A percentile compares a stretch with the other conserved stretches of the same genome.
Conservation (phyloP, 1,140 invertebrate species). For the Cydia amplana region DNA sequence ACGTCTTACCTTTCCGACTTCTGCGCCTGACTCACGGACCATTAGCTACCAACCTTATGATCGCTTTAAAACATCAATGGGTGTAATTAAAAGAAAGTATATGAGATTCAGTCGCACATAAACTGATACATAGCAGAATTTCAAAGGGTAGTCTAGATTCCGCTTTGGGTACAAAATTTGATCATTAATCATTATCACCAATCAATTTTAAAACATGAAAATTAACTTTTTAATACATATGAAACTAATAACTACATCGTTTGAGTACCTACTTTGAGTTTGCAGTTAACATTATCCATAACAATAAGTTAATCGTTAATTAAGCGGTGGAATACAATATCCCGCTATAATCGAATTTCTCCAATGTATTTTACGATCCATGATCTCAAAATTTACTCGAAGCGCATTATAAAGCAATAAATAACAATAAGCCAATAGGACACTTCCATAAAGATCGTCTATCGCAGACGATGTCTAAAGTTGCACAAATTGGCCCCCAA, state of each 20-base stretch:
- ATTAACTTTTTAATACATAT: no score
- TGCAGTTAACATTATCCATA: background rate
- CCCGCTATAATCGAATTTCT: background rate
- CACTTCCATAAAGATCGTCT: slow-evolving; percentile 25
- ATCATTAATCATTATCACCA: no score
- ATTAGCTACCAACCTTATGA: background rate
- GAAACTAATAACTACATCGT: no score
- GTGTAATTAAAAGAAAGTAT: background rate
- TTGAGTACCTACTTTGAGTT: background rate
- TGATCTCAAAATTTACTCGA: slow-evolving; percentile 25
- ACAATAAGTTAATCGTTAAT: background rate
- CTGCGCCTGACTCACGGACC: slow-evolving; percentile 7
- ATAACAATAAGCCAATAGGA: slow-evolving; percentile 30
- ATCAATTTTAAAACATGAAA: no score
- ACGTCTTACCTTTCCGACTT: background rate
- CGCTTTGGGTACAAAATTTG: no score
- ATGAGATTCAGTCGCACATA: background rate
- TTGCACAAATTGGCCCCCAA: slow-evolving; percentile 18
- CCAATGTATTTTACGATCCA: slow-evolving; percentile 24
- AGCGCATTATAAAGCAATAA: slow-evolving; percentile 29
- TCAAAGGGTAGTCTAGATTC: no score
- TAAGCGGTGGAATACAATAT: background rate
- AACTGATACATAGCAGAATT: no score
- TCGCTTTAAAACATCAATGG: background rate
- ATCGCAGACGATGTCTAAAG: slow-evolving; percentile 3